Percentiles rank a stretch among this genome's conserved stretches.
Evolutionary conservation across 2,888 invertebrate genomes (phyloP).

Genomic region (Odontomyia ornata): DNA sequence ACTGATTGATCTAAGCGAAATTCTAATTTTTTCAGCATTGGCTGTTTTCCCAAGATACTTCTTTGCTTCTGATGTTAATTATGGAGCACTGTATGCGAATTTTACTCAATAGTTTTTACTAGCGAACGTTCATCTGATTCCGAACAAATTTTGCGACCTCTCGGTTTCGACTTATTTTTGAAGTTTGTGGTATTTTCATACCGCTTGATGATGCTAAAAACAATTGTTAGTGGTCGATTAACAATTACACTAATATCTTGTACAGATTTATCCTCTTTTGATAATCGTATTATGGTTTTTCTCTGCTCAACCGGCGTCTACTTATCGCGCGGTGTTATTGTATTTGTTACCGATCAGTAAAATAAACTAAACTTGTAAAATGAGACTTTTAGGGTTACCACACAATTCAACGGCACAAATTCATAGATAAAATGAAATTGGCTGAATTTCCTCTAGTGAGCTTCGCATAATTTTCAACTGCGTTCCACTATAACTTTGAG

Average conservation of each 20-base stretch:
- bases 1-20: neutral
- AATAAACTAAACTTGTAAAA: neutral
- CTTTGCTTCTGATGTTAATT: constrained; percentile 2
- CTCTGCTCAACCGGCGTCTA: neutral
- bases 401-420: neutral
- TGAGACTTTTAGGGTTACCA: neutral
- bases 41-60: constrained; percentile 8
- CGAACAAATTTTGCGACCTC: neutral
- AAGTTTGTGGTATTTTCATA: constrained; percentile 3
- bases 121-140: constrained; percentile 2
- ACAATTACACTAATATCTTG: neutral
- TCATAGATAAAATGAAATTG: constrained; percentile 7
- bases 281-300: neutral
- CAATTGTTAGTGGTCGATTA: neutral
- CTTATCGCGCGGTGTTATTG: neutral
- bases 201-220: no score
- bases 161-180: constrained; percentile 6
- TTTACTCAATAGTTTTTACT: neutral
- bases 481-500: neutral
- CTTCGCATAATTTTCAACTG: neutral
- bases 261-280: neutral
- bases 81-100: neutral
- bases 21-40: neutral
- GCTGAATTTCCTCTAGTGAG: neutral
- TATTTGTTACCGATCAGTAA: neutral